These are phyloP conservation scores for Triops cancriformis DNA, from an alignment of 1,140 invertebrate genomes.

Conservation along the genomic window DNA sequence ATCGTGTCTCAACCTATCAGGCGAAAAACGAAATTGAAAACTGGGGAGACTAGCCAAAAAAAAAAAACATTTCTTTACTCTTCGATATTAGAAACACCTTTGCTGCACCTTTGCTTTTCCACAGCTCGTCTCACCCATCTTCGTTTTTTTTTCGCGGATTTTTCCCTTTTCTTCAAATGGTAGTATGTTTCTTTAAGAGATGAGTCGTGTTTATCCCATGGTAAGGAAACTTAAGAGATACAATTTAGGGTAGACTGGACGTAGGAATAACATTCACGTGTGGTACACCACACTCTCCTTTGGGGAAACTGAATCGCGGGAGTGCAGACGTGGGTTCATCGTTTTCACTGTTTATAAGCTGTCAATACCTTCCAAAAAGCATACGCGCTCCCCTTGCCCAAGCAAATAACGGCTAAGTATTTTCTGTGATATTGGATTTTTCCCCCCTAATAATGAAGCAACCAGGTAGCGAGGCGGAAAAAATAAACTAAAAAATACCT, in stretches of 20 bases:
- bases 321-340: not conserved
- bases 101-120: too few species aligned
- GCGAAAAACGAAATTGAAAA: too few species aligned
- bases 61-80: too few species aligned
- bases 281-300: not conserved
- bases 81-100: too few species aligned
- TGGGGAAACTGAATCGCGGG: not conserved
- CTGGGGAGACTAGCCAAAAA: too few species aligned
- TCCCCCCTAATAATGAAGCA: not conserved
- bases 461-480: not conserved
- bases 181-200: slow-evolving; percentile 5
- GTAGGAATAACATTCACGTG: not conserved
- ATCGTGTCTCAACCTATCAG: too few species aligned
- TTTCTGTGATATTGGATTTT: not conserved
- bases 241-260: not conserved
- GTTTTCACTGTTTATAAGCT: not conserved
- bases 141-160: not conserved
- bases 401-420: slow-evolving; percentile 2
- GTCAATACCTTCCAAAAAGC: not conserved
- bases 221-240: not conserved
- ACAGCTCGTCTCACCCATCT: not conserved
- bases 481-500: too few species aligned
- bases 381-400: not conserved
- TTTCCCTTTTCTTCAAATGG: not conserved
- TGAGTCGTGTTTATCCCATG: not conserved